Evolutionary conservation across 2,113 vertebrate genomes (phyloP), one percentile per base, ranked within the genome.

Genomic region (Garra rufa): DNA sequence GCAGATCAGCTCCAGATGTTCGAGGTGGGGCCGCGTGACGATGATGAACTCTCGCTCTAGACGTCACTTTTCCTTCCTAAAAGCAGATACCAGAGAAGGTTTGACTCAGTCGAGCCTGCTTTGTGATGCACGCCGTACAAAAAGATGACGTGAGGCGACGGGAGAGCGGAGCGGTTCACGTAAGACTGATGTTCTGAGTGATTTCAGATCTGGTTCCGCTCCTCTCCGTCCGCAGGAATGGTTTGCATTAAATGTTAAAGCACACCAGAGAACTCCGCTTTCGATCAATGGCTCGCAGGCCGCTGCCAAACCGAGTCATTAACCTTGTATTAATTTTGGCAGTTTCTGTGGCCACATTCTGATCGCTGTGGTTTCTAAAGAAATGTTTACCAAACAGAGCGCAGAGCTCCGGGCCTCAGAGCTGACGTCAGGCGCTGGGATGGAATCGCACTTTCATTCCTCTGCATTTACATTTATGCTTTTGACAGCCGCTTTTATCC

Each of bases 321-420:
- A 93, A 92, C 91, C 86, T 69, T 90, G 84, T 91, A 93, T 94
- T 93, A 90, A 92, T 92, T 88, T 86, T 94, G 92, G 90, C 93
- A 90, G 87, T 87, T 79, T 86, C 69, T 81, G 48, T 81, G 83
- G 90, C 90, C 88, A 89, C 90, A 88, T 93, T 94, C 76, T 91
- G 91, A 92, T 92, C 82, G 44, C 69, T 83, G 88, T 78, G 92
- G 92, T 94, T 93, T 94, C 92, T 91, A 90, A 81, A 92, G 91
- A 71, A 92, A 87, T 92, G 89, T 94, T 94, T 93, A 92, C 89
- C 91, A 93, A 93, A 93, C 84, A 76, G 41, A 73, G 87, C 88
- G 82, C 89, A 91, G 76, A 89, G 92, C 92, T 93, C 91, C 85
- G 89, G 85, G 91, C 83, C 82, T 76, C 88, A 90, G 76, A 87